Conservation (phyloP, 2,113 vertebrate genomes). For the Arenaria interpres region DNA sequence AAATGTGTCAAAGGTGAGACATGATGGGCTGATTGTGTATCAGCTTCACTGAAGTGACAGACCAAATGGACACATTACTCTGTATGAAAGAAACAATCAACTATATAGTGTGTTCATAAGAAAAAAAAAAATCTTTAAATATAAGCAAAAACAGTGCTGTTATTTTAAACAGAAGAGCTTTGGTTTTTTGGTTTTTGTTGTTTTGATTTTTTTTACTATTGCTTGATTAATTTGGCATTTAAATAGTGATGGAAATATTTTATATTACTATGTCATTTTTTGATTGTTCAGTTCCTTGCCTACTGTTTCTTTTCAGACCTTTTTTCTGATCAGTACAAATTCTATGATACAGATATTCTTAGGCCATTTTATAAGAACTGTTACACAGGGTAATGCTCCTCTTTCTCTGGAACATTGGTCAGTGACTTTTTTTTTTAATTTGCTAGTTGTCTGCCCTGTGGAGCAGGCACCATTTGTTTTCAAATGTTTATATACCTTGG, state of each 20-base stretch:
- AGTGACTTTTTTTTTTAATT: conserved; percentile 70
- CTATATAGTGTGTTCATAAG: conserved; percentile 85
- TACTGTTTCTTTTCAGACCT: conserved; percentile 70
- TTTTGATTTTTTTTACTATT: conserved; percentile 72
- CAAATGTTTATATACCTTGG: conserved; percentile 77
- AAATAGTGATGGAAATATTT: conserved; percentile 81
- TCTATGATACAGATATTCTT: conserved; percentile 76
- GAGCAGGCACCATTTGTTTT: conserved; percentile 78
- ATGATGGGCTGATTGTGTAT: conserved; percentile 44
- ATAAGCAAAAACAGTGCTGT: conserved; percentile 76
- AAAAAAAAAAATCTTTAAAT: conserved; percentile 75
- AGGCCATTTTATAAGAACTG: conserved; percentile 74
- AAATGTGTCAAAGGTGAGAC: conserved; percentile 56
- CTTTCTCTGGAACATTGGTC: conserved; percentile 78
- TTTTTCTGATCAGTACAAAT: conserved; percentile 62
- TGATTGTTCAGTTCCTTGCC: conserved; percentile 78
- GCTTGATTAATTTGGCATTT: conserved; percentile 83
- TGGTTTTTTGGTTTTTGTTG: conserved; percentile 41
- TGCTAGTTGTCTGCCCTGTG: conserved; percentile 83
- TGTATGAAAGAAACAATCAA: conserved; percentile 78
- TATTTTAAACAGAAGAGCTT: conserved; percentile 81
- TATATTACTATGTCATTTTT: conserved; percentile 76
- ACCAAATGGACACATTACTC: conserved; percentile 85
- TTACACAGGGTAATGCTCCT: conserved; percentile 74
- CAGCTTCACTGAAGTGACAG: conserved; percentile 77